Evolutionary conservation across 35 echinoderm and acorn worm species (phyloP).

Genomic region (Amphiura filiformis): DNA sequence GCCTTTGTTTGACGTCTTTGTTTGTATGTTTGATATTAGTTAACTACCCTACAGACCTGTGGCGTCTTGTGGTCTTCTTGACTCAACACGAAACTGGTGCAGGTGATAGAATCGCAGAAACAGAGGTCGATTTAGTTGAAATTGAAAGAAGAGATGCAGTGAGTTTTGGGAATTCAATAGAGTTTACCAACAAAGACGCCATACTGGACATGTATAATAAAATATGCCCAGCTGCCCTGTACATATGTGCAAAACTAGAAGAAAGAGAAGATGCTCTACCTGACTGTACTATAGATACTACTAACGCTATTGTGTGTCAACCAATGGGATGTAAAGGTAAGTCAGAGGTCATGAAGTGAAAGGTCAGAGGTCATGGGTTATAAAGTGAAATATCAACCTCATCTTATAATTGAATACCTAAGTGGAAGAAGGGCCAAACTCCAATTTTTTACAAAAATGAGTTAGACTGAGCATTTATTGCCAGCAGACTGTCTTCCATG

Average conservation of each 20-base stretch:
- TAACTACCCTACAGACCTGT: not conserved
- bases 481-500: not conserved
- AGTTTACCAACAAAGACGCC: not conserved
- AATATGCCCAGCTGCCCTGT: not conserved
- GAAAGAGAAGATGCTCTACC: not conserved
- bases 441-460: too few species aligned
- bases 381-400: too few species aligned
- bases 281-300: not conserved
- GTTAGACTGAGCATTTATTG: too few species aligned
- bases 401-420: too few species aligned
- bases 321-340: not conserved
- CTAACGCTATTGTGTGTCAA: not conserved
- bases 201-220: not conserved
- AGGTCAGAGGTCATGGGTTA: too few species aligned
- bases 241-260: not conserved
- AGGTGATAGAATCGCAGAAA: not conserved
- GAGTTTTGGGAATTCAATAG: not conserved
- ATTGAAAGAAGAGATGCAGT: not conserved
- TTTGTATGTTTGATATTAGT: not conserved
- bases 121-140: not conserved
- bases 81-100: not conserved
- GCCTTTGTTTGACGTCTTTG: too few species aligned
- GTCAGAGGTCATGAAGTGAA: not conserved
- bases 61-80: not conserved
- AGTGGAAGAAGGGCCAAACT: too few species aligned